Conservation (phyloP, 2,113 vertebrate species). For the Anarhynchus alexandrinus region DNA sequence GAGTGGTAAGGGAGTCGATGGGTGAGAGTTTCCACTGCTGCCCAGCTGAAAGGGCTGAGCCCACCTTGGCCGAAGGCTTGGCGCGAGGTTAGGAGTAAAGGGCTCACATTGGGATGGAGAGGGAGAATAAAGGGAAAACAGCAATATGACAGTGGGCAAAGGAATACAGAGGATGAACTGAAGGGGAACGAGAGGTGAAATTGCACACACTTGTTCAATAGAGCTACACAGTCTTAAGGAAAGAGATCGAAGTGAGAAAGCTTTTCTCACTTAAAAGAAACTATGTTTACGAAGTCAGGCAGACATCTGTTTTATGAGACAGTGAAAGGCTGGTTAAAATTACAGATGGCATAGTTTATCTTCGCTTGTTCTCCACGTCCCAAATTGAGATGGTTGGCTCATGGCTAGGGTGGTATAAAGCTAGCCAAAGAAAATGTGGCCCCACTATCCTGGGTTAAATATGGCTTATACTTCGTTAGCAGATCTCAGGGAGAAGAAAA, state of each 20-base stretch:
- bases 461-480: not conserved
- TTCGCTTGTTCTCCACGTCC: not conserved
- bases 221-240: not conserved
- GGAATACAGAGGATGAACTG: not conserved
- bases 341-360: not conserved
- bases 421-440: not conserved
- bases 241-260: not conserved
- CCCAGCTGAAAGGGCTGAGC: not conserved
- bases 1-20: too few relatives aligned
- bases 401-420: not conserved
- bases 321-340: not conserved
- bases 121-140: not conserved
- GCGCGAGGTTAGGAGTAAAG: accelerated
- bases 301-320: not conserved
- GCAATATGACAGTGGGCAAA: not conserved
- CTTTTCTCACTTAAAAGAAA: not conserved
- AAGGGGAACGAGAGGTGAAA: not conserved
- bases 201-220: not conserved
- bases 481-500: not conserved
- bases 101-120: accelerated
- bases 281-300: not conserved
- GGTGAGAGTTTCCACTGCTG: accelerated
- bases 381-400: not conserved
- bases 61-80: not conserved
- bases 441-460: not conserved